Percentiles rank a stretch among this genome's conserved stretches.
phyloP scores from a whole-genome alignment of 1,140 invertebrate genomes.

The Penaeus indicus region DNA sequence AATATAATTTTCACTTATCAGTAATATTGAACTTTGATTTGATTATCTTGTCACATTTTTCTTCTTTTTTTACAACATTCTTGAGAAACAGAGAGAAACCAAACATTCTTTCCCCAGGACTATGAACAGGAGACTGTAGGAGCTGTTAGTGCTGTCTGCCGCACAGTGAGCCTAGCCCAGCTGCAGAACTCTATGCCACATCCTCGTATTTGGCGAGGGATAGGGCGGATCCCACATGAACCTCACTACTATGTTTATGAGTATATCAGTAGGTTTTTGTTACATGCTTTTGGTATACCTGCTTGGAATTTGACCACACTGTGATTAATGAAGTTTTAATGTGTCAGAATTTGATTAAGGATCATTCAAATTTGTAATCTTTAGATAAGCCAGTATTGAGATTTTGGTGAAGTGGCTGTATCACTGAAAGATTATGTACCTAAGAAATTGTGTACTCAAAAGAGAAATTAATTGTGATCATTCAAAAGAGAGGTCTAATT shows the following conservation, averaged over 20 bases:
- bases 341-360: no score
- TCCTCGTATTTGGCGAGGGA: constrained; percentile 77
- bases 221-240: constrained; percentile 69
- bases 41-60: neutral
- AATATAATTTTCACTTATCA: no score
- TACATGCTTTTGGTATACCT: constrained; percentile 18
- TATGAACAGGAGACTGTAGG: constrained; percentile 78
- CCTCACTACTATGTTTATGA: constrained; percentile 75
- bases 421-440: no score
- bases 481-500: constrained; percentile 66
- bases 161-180: constrained; percentile 80
- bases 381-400: no score
- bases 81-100: constrained; percentile 76
- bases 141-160: constrained; percentile 79
- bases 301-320: no score
- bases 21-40: no score
- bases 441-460: no score
- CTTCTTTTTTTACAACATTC: constrained; percentile 76
- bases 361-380: no score
- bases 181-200: constrained; percentile 82
- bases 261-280: constrained; percentile 75
- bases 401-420: no score
- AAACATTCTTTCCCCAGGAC: constrained; percentile 75
- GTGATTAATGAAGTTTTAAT: no score
- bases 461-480: no score